Conservation (phyloP, 2,113 vertebrate species). For the Mesocricetus auratus region DNA sequence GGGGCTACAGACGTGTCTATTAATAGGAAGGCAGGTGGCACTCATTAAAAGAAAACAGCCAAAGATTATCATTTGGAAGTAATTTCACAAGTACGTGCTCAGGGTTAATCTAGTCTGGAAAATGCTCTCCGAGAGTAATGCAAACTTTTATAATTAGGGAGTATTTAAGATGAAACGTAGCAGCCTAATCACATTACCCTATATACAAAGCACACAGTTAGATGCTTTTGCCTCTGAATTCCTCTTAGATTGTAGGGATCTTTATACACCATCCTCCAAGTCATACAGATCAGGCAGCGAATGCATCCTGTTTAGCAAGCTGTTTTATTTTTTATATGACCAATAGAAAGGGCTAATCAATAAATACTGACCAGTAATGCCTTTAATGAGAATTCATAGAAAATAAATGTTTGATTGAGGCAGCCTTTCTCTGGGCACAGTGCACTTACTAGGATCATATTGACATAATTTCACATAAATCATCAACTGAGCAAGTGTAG, state of each 20-base stretch:
- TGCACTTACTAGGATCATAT: not conserved
- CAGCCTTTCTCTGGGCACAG: conserved; percentile 15
- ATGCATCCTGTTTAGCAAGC: conserved; percentile 20
- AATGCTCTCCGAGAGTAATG: conserved; percentile 32
- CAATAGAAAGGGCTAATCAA: not conserved
- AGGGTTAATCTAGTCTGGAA: conserved; percentile 70
- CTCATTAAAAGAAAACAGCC: conserved; percentile 70
- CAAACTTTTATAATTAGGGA: conserved; percentile 74
- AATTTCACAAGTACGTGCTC: conserved; percentile 67
- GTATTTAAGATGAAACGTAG: conserved; percentile 61
- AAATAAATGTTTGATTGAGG: conserved; percentile 53
- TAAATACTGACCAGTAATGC: conserved; percentile 31
- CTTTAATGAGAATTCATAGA: conserved; percentile 48
- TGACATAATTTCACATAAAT: conserved; percentile 45
- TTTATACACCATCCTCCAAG: not conserved
- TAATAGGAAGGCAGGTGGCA: conserved; percentile 68
- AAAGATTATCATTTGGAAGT: conserved; percentile 63
- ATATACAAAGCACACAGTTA: not conserved
- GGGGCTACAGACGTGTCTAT: conserved; percentile 55
- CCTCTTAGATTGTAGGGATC: not conserved
- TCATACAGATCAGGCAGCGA: not conserved
- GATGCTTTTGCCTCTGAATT: conserved; percentile 56
- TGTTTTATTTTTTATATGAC: conserved; percentile 18
- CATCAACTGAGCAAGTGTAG: conserved; percentile 6
- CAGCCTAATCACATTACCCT: conserved; percentile 64